Percentiles rank a stretch among this genome's conserved stretches.
Conservation (phyloP, 1,140 invertebrate genomes). For the Procambarus clarkii region DNA sequence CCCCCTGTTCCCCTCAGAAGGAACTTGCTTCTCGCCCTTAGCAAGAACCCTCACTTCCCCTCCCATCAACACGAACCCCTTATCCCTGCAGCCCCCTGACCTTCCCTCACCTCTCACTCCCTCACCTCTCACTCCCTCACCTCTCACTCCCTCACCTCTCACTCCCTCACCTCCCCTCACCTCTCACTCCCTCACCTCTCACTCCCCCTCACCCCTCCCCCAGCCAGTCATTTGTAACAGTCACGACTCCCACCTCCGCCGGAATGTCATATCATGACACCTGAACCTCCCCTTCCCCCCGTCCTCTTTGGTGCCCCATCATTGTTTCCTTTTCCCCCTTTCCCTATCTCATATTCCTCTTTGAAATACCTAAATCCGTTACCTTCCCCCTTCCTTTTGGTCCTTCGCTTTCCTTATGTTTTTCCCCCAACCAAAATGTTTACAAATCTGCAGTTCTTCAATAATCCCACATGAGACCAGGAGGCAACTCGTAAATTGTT, state of each 20-base stretch:
- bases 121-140: not conserved
- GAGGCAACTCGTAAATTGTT: too few species aligned
- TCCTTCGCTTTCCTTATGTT: not conserved
- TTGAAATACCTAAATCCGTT: not conserved
- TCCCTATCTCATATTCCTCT: not conserved
- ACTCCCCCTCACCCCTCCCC: not conserved
- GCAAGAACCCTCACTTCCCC: too few species aligned
- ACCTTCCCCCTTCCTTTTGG: not conserved
- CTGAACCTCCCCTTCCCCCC: not conserved
- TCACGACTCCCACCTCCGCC: constrained; percentile 40
- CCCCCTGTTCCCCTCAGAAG: too few species aligned
- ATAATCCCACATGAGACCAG: too few species aligned
- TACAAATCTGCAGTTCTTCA: too few species aligned
- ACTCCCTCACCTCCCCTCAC: not conserved
- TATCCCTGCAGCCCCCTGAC: too few species aligned
- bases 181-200: not conserved
- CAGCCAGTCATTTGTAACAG: constrained; percentile 38
- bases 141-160: not conserved
- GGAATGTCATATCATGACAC: constrained; percentile 60
- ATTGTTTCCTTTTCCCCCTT: not conserved
- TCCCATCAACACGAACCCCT: too few species aligned
- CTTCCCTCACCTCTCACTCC: not conserved
- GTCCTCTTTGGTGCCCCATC: not conserved
- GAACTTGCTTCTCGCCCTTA: too few species aligned
- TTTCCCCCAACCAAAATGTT: not conserved